A percentile compares a stretch with the other conserved stretches of the same genome.
phyloP scores from a whole-genome alignment of 2,113 vertebrate genomes.

The Arenaria interpres region DNA sequence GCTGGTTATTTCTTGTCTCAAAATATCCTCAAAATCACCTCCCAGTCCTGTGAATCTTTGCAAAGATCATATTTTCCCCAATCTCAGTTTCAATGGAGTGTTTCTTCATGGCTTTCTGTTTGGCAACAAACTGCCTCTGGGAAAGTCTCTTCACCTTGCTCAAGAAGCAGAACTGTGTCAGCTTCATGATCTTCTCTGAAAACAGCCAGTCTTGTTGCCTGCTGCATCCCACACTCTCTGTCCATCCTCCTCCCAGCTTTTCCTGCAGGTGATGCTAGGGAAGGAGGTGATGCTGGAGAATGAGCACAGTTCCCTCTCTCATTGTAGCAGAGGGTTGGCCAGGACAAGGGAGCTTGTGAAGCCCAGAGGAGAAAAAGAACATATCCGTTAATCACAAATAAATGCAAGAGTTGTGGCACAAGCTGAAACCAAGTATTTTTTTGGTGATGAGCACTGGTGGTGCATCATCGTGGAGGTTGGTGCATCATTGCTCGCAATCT shows the following conservation, averaged over 20 bases:
- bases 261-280: neutral
- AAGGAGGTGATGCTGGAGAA: neutral
- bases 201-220: neutral
- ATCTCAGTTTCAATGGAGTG: fast-evolving
- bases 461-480: neutral
- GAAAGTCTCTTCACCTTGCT: neutral
- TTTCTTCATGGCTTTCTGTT: neutral
- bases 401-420: neutral
- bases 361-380: neutral
- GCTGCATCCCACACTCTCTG: fast-evolving
- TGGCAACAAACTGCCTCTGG: neutral
- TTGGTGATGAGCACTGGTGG: neutral
- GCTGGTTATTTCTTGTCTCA: no score
- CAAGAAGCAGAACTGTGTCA: neutral
- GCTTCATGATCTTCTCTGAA: neutral
- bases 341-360: neutral
- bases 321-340: neutral
- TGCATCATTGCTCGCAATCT: neutral
- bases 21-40: no score
- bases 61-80: neutral
- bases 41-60: neutral
- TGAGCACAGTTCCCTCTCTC: neutral
- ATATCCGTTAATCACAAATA: neutral
- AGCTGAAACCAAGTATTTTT: neutral
- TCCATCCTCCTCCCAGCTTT: neutral